Conservation (phyloP, 2,797 vertebrate species). For the Nasua narica region DNA sequence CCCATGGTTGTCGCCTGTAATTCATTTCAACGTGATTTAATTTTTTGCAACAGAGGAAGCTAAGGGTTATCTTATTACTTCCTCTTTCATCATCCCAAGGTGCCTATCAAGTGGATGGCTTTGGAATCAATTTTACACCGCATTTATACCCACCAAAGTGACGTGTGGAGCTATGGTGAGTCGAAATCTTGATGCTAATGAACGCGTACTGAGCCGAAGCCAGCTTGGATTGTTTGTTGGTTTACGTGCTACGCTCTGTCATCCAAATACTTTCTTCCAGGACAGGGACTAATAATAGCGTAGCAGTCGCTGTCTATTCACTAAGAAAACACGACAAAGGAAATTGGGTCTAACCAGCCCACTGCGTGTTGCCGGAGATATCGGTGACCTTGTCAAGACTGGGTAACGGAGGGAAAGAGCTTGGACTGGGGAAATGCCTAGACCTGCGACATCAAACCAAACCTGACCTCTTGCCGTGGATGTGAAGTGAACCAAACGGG, state of each 20-base stretch:
- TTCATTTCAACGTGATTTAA: neutral
- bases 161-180: constrained; percentile 98
- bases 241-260: neutral
- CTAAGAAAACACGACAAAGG: neutral
- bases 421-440: neutral
- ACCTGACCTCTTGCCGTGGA: neutral
- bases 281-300: neutral
- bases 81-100: constrained; percentile 81
- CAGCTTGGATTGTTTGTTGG: neutral
- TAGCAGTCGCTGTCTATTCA: neutral
- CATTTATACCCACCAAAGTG: constrained; percentile 97
- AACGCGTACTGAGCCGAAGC: neutral
- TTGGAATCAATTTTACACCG: constrained; percentile 95
- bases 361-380: neutral
- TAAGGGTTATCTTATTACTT: neutral
- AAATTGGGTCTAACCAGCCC: neutral
- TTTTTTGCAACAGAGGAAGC: neutral
- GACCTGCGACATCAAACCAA: neutral
- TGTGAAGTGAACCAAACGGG: neutral
- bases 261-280: neutral
- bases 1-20: neutral
- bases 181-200: neutral
- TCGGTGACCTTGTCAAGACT: neutral
- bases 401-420: too few relatives aligned
- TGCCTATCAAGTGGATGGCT: constrained; percentile 99